phyloP scores from a whole-genome alignment of 1,140 invertebrate genomes.

The Yoshiicerus persimilis region DNA sequence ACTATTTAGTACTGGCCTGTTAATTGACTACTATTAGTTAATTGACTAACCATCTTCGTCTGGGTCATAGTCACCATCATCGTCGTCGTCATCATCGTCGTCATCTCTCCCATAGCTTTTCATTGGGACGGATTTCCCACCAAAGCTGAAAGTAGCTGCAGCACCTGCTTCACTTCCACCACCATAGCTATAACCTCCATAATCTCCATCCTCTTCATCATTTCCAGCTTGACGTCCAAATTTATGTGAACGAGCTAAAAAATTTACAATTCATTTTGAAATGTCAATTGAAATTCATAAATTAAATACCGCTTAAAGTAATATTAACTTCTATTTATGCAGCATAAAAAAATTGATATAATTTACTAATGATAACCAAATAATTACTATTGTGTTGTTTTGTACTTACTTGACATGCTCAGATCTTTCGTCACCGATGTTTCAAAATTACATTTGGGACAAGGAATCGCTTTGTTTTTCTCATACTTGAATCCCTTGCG shows the following conservation, averaged over 20 bases:
- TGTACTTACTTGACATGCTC: conserved; percentile 86
- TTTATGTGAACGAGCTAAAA: conserved; percentile 71
- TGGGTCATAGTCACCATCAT: conserved; percentile 50
- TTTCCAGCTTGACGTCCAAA: conserved; percentile 75
- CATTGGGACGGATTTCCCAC: conserved; percentile 47
- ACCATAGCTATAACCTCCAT: conserved; percentile 51
- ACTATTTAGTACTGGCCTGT: too few species aligned
- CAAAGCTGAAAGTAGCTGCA: conserved; percentile 51
- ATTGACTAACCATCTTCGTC: conserved; percentile 43
- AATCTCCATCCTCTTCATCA: conserved; percentile 62
- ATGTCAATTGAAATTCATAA: too few species aligned
- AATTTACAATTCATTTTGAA: not conserved
- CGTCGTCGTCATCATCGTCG: conserved; percentile 48
- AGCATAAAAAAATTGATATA: too few species aligned
- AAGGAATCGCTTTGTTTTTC: conserved; percentile 84
- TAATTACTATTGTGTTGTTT: too few species aligned
- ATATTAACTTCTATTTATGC: too few species aligned
- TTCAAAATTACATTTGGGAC: conserved; percentile 90
- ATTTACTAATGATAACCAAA: not conserved
- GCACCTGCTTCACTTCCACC: conserved; percentile 53
- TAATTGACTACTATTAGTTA: too few species aligned
- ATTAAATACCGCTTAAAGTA: too few species aligned
- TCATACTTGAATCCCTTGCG: conserved; percentile 91
- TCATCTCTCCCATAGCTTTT: conserved; percentile 38
- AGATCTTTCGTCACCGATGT: conserved; percentile 90